These are phyloP conservation scores for Heliconius cydno DNA, from an alignment of 2,888 invertebrate species.

Conservation along the genomic window DNA sequence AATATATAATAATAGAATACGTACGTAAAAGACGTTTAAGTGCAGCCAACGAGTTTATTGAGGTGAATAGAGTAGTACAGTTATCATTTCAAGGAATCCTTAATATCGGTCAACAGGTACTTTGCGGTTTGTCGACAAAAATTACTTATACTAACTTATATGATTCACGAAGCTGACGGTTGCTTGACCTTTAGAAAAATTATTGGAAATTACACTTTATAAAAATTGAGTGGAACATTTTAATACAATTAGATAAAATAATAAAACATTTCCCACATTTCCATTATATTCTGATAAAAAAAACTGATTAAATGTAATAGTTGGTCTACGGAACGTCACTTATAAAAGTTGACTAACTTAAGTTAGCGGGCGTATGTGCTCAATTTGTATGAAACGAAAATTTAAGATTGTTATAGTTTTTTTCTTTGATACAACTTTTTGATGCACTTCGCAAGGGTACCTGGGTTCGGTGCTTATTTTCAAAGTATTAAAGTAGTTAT, in stretches of 20 bases:
- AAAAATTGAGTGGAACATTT: neutral
- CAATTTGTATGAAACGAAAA: no score
- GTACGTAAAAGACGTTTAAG: neutral
- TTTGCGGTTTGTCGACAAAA: slow-evolving; percentile 29
- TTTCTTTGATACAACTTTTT: no score
- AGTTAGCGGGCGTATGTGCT: no score
- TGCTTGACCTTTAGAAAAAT: neutral
- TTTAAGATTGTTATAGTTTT: no score
- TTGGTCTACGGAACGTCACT: no score
- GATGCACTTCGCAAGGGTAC: no score
- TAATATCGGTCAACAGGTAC: slow-evolving; percentile 17
- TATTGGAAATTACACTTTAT: neutral
- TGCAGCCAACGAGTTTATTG: neutral
- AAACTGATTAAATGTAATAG: no score
- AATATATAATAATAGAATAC: no score
- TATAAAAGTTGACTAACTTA: no score
- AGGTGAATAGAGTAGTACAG: neutral
- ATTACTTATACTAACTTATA: neutral
- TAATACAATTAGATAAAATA: neutral
- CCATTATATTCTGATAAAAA: neutral
- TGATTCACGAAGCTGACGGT: slow-evolving; percentile 17
- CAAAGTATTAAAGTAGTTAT: no score
- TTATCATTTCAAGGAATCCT: neutral
- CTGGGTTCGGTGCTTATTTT: no score
- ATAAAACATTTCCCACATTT: neutral